Evolutionary conservation across 2,113 vertebrate genomes (phyloP).

Genomic region (Atrichornis clamosus): DNA sequence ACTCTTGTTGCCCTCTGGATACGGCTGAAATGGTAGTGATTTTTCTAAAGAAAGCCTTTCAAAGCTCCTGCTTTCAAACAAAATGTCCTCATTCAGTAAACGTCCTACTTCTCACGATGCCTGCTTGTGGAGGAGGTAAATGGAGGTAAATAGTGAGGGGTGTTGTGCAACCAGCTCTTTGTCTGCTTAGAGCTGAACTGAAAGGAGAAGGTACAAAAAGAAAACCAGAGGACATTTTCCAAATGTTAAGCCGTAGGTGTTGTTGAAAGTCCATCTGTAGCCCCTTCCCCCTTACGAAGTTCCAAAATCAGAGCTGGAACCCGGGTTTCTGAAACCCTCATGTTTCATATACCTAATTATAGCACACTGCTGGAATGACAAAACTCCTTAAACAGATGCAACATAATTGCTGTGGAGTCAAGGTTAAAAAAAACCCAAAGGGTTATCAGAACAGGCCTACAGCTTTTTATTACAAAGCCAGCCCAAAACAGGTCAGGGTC

Average conservation of each 20-base stretch:
- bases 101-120: neutral
- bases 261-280: neutral
- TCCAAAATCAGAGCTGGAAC: neutral
- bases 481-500: neutral
- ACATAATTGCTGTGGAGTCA: neutral
- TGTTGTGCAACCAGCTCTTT: conserved; percentile 19
- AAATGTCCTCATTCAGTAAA: conserved; percentile 2
- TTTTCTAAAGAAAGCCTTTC: conserved; percentile 20
- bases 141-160: neutral
- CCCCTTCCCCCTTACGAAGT: neutral
- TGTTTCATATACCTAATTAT: neutral
- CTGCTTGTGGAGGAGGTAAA: neutral
- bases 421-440: neutral
- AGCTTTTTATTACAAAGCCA: conserved; percentile 29
- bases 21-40: neutral
- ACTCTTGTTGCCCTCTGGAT: conserved; percentile 23
- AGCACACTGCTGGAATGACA: neutral
- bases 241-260: neutral
- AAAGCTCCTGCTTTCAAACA: conserved; percentile 10
- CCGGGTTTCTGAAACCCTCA: neutral
- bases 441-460: conserved; percentile 1
- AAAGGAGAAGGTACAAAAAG: neutral
- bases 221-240: neutral
- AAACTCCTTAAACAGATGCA: neutral
- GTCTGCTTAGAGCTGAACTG: neutral